Conservation (phyloP, 2,113 vertebrate species). For the Campylomormyrus tamandua region DNA sequence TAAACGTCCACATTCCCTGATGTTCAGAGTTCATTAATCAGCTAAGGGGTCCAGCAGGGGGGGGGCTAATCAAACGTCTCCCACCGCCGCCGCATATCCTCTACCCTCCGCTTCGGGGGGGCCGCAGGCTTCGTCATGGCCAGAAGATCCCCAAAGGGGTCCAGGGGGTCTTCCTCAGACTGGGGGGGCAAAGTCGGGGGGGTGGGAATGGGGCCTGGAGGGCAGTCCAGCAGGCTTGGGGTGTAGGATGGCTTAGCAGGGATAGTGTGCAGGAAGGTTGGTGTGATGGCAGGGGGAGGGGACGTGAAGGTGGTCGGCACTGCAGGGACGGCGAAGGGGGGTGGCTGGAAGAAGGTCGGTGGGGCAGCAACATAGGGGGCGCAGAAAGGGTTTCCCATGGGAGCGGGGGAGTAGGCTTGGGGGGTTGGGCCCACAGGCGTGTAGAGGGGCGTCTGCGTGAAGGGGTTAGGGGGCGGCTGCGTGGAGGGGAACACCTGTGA, state of each 20-base stretch:
- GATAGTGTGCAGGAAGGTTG: conserved; percentile 49
- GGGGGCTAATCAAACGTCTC: conserved; percentile 81
- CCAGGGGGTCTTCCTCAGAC: conserved; percentile 54
- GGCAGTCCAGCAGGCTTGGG: conserved; percentile 38
- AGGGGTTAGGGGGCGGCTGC: conserved; percentile 73
- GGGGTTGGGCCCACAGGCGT: conserved; percentile 51
- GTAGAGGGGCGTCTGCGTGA: conserved; percentile 59
- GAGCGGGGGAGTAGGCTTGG: conserved; percentile 55
- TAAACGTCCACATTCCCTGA: neutral
- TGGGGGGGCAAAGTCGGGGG: conserved; percentile 47
- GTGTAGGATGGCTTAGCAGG: conserved; percentile 15
- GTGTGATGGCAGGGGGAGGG: conserved; percentile 48
- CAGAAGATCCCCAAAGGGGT: conserved; percentile 88
- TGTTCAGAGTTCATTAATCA: neutral
- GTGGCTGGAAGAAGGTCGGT: conserved; percentile 56
- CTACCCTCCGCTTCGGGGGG: conserved; percentile 68
- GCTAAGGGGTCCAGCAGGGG: neutral
- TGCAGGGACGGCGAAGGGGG: conserved; percentile 56
- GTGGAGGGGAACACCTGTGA: conserved; percentile 55
- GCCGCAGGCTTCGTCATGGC: conserved; percentile 66
- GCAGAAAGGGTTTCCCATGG: conserved; percentile 63
- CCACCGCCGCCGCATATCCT: conserved; percentile 81
- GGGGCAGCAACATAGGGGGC: conserved; percentile 52
- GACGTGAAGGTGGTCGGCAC: conserved; percentile 72
- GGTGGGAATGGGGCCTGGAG: conserved; percentile 36